Evolutionary conservation across 2,113 vertebrate species (phyloP).

Genomic region (Malurus alboscapulatus): DNA sequence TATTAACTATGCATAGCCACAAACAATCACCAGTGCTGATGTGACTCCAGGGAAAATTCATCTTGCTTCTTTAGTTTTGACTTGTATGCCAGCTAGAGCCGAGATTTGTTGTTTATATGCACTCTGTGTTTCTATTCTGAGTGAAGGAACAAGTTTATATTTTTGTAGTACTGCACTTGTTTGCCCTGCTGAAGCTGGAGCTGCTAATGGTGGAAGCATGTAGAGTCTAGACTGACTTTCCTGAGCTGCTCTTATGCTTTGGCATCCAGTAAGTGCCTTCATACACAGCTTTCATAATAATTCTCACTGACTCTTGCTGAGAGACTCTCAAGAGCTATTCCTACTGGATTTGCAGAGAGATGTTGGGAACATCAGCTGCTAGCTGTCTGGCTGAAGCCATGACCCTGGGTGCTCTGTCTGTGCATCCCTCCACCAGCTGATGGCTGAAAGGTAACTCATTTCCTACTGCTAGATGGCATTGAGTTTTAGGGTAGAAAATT

Average conservation of each 20-base stretch:
- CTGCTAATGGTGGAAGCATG: neutral
- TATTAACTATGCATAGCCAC: neutral
- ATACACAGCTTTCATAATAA: fast-evolving
- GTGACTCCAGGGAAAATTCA: fast-evolving
- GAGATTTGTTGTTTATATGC: neutral
- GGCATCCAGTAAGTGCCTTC: neutral
- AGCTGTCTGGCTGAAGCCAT: neutral
- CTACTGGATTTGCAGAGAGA: neutral
- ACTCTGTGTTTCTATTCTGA: neutral
- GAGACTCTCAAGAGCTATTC: neutral
- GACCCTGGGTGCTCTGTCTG: neutral
- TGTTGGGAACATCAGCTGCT: neutral
- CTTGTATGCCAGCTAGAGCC: neutral
- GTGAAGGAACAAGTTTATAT: neutral
- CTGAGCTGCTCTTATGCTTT: neutral
- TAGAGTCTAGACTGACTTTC: neutral
- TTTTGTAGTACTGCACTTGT: neutral
- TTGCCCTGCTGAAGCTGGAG: neutral
- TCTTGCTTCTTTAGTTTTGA: neutral
- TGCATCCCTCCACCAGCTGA: neutral
- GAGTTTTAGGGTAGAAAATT: neutral
- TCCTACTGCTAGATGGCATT: neutral
- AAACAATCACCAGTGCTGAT: neutral
- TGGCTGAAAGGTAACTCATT: neutral
- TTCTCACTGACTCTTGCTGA: neutral